These are phyloP conservation scores for Drepana arcuata DNA, from an alignment of 1,140 invertebrate genomes.

Conservation along the genomic window DNA sequence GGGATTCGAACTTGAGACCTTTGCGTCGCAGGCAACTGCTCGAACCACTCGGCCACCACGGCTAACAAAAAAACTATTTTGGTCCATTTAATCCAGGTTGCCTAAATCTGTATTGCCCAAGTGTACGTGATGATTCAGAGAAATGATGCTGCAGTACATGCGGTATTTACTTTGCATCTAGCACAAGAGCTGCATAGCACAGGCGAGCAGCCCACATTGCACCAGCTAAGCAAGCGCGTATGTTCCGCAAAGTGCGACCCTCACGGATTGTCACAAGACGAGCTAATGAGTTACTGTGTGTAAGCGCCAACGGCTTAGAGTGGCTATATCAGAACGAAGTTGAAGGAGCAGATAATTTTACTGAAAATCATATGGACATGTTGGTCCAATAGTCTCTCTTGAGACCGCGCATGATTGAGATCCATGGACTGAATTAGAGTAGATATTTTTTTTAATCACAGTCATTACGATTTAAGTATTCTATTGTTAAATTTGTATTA, in stretches of 20 bases:
- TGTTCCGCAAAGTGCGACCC: conserved; percentile 17
- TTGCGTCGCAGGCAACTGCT: too few species aligned
- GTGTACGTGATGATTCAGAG: conserved; percentile 22
- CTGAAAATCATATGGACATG: conserved; percentile 12
- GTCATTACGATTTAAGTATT: conserved; percentile 1
- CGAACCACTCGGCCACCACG: too few species aligned
- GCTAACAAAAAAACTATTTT: too few species aligned
- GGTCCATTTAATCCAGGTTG: too few species aligned
- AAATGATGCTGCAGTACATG: conserved; percentile 23
- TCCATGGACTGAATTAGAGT: conserved; percentile 8
- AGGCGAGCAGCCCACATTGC: conserved; percentile 11
- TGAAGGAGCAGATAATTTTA: conserved; percentile 7
- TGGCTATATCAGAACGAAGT: conserved; percentile 8
- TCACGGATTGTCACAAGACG: conserved; percentile 19
- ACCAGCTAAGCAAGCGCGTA: conserved; percentile 11
- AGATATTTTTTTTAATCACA: conserved; percentile 1
- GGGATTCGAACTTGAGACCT: too few species aligned
- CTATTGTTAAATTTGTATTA: conserved; percentile 1
- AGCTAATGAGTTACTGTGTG: conserved; percentile 12
- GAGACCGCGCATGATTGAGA: conserved; percentile 6
- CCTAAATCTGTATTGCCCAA: conserved; percentile 16
- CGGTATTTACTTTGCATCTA: conserved; percentile 18
- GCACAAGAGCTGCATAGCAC: conserved; percentile 15
- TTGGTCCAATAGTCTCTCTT: conserved; percentile 10
- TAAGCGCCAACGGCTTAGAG: conserved; percentile 9